These are phyloP conservation scores for Mizuhopecten yessoensis DNA, from an alignment of 1,140 invertebrate genomes.

Conservation along the genomic window DNA sequence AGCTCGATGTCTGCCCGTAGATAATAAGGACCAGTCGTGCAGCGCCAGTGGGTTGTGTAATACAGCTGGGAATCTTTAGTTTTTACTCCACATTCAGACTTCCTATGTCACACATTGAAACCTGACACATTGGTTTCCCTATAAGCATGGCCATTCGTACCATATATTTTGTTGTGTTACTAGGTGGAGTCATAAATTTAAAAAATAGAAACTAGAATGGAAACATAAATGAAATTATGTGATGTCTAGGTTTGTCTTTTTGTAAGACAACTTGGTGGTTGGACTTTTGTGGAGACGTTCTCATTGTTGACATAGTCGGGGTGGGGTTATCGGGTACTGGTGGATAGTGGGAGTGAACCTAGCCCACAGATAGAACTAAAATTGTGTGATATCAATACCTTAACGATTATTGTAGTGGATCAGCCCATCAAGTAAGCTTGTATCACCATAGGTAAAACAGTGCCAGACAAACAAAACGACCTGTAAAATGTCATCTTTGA, in stretches of 20 bases:
- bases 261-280: neutral
- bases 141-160: neutral
- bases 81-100: neutral
- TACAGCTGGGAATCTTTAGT: neutral
- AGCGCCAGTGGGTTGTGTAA: neutral
- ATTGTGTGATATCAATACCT: too few species aligned
- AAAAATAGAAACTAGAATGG: neutral
- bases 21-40: neutral
- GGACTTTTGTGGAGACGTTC: too few species aligned
- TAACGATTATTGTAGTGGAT: too few species aligned
- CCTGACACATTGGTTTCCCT: conserved; percentile 12
- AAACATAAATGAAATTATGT: neutral
- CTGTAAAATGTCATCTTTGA: too few species aligned
- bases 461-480: too few species aligned
- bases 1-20: neutral
- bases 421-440: too few species aligned
- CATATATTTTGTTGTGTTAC: neutral
- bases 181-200: neutral
- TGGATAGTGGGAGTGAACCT: too few species aligned
- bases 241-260: neutral
- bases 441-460: too few species aligned
- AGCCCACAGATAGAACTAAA: too few species aligned
- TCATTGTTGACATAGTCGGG: too few species aligned
- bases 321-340: too few species aligned
- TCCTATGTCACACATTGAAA: neutral